Evolutionary conservation across 2,888 invertebrate genomes (phyloP).

Genomic region (Platerodrilus igneus): DNA sequence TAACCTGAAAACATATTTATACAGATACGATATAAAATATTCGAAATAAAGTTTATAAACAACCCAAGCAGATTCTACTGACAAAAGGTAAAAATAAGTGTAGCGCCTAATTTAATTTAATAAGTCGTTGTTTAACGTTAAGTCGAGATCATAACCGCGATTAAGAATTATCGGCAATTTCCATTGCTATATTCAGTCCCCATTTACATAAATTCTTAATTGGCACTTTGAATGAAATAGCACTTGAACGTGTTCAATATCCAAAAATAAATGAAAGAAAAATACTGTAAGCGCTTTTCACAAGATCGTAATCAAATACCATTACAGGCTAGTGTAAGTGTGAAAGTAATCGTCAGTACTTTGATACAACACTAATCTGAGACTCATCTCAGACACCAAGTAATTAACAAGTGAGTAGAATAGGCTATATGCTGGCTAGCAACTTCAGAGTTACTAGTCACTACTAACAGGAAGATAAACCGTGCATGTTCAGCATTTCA

Average conservation of each 20-base stretch:
- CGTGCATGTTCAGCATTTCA: constrained; percentile 50
- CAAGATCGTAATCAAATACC: constrained; percentile 40
- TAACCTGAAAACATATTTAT: constrained; percentile 46
- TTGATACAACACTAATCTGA: constrained; percentile 42
- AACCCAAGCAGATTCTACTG: constrained; percentile 20
- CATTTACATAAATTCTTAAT: constrained; percentile 43
- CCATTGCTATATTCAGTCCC: constrained; percentile 25
- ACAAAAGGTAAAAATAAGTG: constrained; percentile 27
- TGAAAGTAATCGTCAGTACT: constrained; percentile 43
- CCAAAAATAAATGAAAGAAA: constrained; percentile 27
- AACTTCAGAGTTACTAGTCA: constrained; percentile 43
- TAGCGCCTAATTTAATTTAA: constrained; percentile 31
- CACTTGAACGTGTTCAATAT: constrained; percentile 37
- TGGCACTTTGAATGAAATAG: constrained; percentile 50
- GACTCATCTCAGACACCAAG: constrained; percentile 34
- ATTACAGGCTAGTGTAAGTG: constrained; percentile 46
- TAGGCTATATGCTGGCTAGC: constrained; percentile 45
- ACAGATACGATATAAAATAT: constrained; percentile 39
- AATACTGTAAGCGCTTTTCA: constrained; percentile 44
- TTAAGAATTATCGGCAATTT: constrained; percentile 27
- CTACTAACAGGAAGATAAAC: constrained; percentile 51
- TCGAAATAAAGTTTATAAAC: constrained; percentile 34
- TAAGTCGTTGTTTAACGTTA: constrained; percentile 44
- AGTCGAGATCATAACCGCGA: constrained; percentile 45
- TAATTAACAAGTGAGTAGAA: constrained; percentile 40